These are phyloP conservation scores for Creontiades dilutus DNA, from an alignment of 2,888 invertebrate species.

Conservation along the genomic window DNA sequence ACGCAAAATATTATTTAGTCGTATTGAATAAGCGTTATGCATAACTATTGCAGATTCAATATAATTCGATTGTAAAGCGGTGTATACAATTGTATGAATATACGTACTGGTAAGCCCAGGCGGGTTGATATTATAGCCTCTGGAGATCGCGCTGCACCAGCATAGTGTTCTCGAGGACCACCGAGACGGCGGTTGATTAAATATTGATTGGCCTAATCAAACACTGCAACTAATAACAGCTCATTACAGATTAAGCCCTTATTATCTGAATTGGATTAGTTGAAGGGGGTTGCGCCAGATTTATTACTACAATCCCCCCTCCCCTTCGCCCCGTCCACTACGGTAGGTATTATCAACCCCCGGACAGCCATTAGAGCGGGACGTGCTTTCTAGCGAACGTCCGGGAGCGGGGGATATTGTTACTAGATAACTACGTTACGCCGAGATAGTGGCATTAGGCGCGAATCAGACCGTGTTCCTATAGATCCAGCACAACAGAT, in stretches of 20 bases:
- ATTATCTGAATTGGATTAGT: conserved; percentile 18
- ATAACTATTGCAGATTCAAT: too few relatives aligned
- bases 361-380: not conserved
- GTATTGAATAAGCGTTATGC: too few relatives aligned
- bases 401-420: not conserved
- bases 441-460: not conserved
- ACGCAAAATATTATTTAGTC: too few relatives aligned
- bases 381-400: not conserved
- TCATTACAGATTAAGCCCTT: conserved; percentile 6
- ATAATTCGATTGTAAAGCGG: too few relatives aligned
- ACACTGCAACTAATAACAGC: conserved; percentile 38
- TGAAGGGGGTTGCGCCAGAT: not conserved
- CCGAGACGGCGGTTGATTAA: conserved; percentile 20
- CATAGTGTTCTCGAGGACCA: not conserved
- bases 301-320: not conserved
- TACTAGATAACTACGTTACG: not conserved
- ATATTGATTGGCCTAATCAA: conserved; percentile 35
- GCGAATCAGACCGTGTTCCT: not conserved
- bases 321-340: too few relatives aligned
- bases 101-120: too few relatives aligned
- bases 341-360: conserved; percentile 22
- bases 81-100: too few relatives aligned
- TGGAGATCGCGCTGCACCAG: not conserved
- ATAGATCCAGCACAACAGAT: too few relatives aligned
- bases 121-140: not conserved